A percentile compares a stretch with the other conserved stretches of the same genome.
phyloP scores from a whole-genome alignment of 2,888 invertebrate genomes.

The Leptarthrus brevirostris region DNA sequence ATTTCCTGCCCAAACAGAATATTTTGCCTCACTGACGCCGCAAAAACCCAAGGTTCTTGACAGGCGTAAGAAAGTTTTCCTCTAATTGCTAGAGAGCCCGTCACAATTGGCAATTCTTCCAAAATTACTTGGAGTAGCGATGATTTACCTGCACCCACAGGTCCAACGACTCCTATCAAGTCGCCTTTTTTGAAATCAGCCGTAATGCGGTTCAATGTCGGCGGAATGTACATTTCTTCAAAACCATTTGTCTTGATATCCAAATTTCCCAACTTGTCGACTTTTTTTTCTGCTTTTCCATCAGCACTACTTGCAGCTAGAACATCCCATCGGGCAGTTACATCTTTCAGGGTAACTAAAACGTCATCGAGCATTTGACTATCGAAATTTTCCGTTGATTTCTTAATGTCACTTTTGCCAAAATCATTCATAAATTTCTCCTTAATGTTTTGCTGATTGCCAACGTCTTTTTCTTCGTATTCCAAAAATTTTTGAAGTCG shows the following conservation, averaged over 20 bases:
- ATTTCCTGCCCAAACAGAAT: constrained; percentile 79
- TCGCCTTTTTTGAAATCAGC: constrained; percentile 71
- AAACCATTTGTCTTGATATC: constrained; percentile 22
- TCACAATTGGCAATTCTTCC: constrained; percentile 74
- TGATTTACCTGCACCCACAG: constrained; percentile 81
- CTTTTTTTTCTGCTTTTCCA: background rate
- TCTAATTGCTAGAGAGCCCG: constrained; percentile 71
- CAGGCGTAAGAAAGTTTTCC: constrained; percentile 80
- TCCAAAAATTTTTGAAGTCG: constrained; percentile 71
- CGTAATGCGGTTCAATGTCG: constrained; percentile 70
- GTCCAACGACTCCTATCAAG: constrained; percentile 78
- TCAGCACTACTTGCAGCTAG: constrained; percentile 54
- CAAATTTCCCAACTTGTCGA: background rate
- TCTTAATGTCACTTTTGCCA: constrained; percentile 25
- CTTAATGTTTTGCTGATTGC: constrained; percentile 45
- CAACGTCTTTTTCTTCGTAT: constrained; percentile 62
- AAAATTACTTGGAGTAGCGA: constrained; percentile 77
- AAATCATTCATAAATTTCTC: constrained; percentile 48
- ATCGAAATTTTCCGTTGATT: constrained; percentile 18
- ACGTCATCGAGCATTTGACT: constrained; percentile 56
- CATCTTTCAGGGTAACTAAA: constrained; percentile 58
- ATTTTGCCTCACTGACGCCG: constrained; percentile 82
- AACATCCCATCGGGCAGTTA: constrained; percentile 68
- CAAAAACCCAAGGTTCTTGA: constrained; percentile 89
- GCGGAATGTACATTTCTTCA: constrained; percentile 35